Conservation (phyloP, 2,113 vertebrate species). For the Jacana jacana region DNA sequence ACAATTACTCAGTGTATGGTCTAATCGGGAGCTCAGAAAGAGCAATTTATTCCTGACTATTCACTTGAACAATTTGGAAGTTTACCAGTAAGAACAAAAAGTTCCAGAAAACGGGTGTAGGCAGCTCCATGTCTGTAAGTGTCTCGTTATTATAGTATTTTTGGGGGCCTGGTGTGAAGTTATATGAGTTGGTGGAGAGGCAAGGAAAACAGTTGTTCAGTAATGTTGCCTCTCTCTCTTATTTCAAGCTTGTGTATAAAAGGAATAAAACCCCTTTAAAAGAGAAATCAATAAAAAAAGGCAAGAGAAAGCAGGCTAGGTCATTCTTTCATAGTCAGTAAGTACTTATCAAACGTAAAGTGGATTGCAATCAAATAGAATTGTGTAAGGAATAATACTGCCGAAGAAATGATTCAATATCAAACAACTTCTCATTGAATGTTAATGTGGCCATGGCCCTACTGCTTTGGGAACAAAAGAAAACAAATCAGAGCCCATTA, state of each 20-base stretch:
- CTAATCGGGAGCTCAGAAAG: constrained; percentile 10
- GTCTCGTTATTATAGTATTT: background rate
- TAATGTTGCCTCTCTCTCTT: background rate
- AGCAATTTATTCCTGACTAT: constrained; percentile 42
- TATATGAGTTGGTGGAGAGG: background rate
- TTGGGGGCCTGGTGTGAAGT: background rate
- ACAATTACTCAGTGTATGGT: background rate
- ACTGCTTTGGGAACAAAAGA: constrained; percentile 24
- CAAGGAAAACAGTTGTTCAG: constrained; percentile 38
- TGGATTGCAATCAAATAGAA: constrained; percentile 47
- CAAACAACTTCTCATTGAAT: constrained; percentile 19
- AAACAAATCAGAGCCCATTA: constrained; percentile 52
- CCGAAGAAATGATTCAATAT: constrained; percentile 41
- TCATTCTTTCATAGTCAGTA: constrained; percentile 22
- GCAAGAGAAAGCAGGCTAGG: background rate
- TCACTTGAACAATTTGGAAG: constrained; percentile 33
- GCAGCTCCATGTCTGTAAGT: background rate
- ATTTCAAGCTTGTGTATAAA: background rate
- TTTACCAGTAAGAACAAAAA: constrained; percentile 35
- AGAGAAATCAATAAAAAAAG: constrained; percentile 31
- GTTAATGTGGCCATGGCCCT: constrained; percentile 19
- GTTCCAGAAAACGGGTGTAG: constrained; percentile 19
- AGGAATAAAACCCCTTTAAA: constrained; percentile 1
- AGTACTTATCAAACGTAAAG: constrained; percentile 39
- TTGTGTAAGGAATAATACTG: constrained; percentile 26